A percentile compares a stretch with the other conserved stretches of the same genome.
Conservation (phyloP, 2,888 invertebrate genomes). For the Amorpha juglandis region DNA sequence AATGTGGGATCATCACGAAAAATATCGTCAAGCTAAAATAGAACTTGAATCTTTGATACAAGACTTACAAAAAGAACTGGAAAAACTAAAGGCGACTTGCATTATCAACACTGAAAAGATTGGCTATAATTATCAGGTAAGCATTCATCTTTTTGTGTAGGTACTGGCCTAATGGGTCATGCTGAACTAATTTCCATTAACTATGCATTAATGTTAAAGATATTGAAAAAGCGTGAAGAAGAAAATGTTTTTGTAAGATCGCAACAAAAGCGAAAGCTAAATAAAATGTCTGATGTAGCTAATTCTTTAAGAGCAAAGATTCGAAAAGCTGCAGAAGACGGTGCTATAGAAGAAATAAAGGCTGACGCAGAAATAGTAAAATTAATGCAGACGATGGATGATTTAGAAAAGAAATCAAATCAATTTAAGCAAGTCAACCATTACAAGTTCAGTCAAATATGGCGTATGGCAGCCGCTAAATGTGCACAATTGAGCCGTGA, state of each 20-base stretch:
- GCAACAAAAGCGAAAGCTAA: constrained; percentile 90
- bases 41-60: constrained; percentile 88
- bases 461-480: constrained; percentile 70
- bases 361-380: constrained; percentile 88
- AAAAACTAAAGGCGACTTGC: constrained; percentile 90
- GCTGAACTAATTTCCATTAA: background rate
- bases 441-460: constrained; percentile 83
- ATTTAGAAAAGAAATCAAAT: constrained; percentile 88
- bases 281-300: constrained; percentile 90
- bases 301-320: constrained; percentile 87
- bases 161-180: background rate
- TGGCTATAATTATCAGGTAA: constrained; percentile 92
- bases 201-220: constrained; percentile 53
- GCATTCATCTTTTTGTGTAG: background rate
- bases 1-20: constrained; percentile 88
- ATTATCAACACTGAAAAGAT: constrained; percentile 95
- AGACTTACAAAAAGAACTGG: constrained; percentile 90
- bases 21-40: constrained; percentile 88
- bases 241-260: constrained; percentile 92
- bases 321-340: constrained; percentile 86
- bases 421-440: constrained; percentile 87
- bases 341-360: constrained; percentile 86
- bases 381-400: constrained; percentile 86
- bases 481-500: constrained; percentile 56
- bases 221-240: constrained; percentile 93